Percentiles rank a stretch among this genome's conserved stretches.
These are phyloP conservation scores for Sitobion miscanthi DNA, from an alignment of 1,140 invertebrate species.

Conservation along the genomic window DNA sequence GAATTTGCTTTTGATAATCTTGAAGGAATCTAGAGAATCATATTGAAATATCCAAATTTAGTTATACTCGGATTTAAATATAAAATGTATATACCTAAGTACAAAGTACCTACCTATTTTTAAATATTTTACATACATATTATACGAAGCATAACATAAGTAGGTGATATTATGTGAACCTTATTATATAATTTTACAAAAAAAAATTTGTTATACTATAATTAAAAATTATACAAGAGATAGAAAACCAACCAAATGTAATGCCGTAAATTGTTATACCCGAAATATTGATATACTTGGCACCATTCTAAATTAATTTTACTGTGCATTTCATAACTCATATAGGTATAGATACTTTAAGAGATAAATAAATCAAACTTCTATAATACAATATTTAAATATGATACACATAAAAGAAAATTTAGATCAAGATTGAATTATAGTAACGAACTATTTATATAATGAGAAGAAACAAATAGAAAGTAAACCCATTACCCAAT, in stretches of 20 bases:
- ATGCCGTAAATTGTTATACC: background rate
- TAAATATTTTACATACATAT: too few species aligned
- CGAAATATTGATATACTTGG: background rate
- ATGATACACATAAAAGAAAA: background rate
- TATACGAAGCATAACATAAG: too few species aligned
- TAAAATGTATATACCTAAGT: too few species aligned
- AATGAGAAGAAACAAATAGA: background rate
- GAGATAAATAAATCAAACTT: background rate
- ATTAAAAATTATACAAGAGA: too few species aligned
- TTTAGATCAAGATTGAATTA: background rate
- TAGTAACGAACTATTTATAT: background rate
- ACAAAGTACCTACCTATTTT: too few species aligned
- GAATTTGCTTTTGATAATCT: too few species aligned
- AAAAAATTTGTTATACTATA: too few species aligned
- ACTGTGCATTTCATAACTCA: background rate
- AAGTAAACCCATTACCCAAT: background rate
- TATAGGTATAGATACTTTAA: background rate
- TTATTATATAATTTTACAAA: too few species aligned
- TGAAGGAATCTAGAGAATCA: too few species aligned
- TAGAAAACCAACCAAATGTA: background rate
- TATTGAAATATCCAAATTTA: too few species aligned
- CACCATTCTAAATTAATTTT: background rate
- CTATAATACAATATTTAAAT: background rate
- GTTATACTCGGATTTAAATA: too few species aligned
- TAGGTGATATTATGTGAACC: too few species aligned